These are phyloP conservation scores for Uropetala carovei DNA, from an alignment of 2,888 invertebrate species.

Conservation along the genomic window DNA sequence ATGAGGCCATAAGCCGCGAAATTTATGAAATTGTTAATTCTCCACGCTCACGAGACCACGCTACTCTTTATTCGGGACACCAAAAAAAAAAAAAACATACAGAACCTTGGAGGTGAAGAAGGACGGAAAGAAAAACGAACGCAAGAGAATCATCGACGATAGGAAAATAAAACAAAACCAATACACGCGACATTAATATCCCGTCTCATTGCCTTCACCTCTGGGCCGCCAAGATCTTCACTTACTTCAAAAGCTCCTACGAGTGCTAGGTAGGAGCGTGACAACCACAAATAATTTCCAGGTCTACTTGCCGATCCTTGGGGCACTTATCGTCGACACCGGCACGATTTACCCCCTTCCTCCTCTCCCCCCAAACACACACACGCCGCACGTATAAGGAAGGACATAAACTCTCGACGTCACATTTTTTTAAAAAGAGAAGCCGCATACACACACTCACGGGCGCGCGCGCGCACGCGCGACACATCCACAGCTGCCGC, in stretches of 20 bases:
- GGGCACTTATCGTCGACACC: background rate
- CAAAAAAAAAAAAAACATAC: background rate
- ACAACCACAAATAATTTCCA: background rate
- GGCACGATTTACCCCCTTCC: background rate
- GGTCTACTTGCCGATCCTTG: background rate
- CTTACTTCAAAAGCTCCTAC: too few relatives aligned
- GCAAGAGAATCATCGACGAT: background rate
- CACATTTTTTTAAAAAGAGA: too few relatives aligned
- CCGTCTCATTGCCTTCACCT: too few relatives aligned
- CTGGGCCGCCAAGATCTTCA: too few relatives aligned
- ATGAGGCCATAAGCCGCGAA: slow-evolving; percentile 4
- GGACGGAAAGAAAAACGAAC: background rate
- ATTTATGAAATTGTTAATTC: slow-evolving; percentile 32
- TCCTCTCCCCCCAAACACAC: background rate
- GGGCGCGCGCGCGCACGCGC: too few relatives aligned
- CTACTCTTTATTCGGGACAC: background rate
- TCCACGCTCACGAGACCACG: background rate
- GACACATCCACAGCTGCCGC: too few relatives aligned
- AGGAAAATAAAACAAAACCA: background rate
- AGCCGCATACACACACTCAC: too few relatives aligned
- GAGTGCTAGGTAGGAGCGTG: background rate
- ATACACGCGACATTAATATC: too few relatives aligned
- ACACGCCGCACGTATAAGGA: background rate
- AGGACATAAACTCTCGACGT: background rate
- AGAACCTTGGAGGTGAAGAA: background rate